Evolutionary conservation across 2,797 vertebrate genomes (phyloP), one percentile per base, ranked within the genome.

Genomic region (Pseudotriccus pelzelni): DNA sequence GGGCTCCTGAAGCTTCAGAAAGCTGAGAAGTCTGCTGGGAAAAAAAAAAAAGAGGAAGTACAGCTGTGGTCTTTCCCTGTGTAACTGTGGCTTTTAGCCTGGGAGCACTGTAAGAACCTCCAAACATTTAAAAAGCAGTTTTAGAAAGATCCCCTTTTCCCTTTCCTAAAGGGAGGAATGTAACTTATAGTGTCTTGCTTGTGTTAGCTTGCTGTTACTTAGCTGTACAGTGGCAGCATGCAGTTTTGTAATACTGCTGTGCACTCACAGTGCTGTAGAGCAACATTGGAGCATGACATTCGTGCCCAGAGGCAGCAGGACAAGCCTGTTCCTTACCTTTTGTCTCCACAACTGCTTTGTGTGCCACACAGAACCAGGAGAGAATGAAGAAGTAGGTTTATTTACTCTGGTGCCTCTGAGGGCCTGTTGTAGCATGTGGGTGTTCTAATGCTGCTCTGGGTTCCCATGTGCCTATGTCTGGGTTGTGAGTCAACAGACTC

Each of bases 241-340:
- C 8, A 4, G 37, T 28, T 70, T 1, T 47, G 46, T 1, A 12
- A 5, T 22, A 4, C 7, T 41, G 49, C 8, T 23, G 1, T 1
- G 3, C 4, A 1, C 15, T 14, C 10, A 0, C 4, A 12, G 62
- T 7, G 8, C n/a, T 1, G 0, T 3, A 12, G 18, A 16, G 37
- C 21, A 20, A 9, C 0, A 1, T 4, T 1, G 20, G 34, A 36
- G 20, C 23, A 21, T 2, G 12, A 52, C 25, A 10, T 18, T 75
- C 19, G 17, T 49, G 34, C 3, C 15, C 10, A 4, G 44, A 21
- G 59, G 36, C n/a, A 63, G 89, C 37, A 52, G 72, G 44, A n/a
- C 10, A 44, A 60, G 34, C 20, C 46, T 14, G 1, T n/a, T 20
- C 39, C 34, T 56, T 30, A 4, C 3, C 7, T 36, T 37, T 10